Evolutionary conservation across 2,113 vertebrate genomes (phyloP), one percentile per base, ranked within the genome.

Genomic region (Mesocricetus auratus): DNA sequence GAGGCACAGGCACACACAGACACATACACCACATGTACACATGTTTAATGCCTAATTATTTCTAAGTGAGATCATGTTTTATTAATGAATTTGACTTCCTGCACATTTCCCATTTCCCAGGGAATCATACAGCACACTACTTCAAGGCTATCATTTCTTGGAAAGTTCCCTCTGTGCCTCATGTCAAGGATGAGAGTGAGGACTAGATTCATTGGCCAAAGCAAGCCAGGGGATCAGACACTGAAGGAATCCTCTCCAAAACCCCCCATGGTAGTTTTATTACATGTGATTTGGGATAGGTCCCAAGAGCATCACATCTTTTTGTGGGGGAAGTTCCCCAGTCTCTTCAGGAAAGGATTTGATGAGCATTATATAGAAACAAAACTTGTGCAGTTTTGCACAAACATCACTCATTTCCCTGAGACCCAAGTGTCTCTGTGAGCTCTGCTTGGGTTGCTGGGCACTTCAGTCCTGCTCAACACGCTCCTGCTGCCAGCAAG

Each of bases 11-110:
- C 26, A 66, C 7, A 73, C 64, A 90, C 50, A 2, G 29, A 17
- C 45, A 33, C 74, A 17, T 13, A 53, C 53, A 56, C 53, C 53
- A 56, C 53, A 56, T 13, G 15, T 56, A 13, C 53, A 62, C 19
- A 1, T 12, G 22, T 24, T 88, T 31, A n/a, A 92, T 71, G 89
- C 75, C 62, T 96, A 95, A 96, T 93, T 97, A 75, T 95, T 97
- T 98, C 96, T 74, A 86, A 97, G 64, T 94, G 94, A 97, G 94
- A 95, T 0, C 26, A 64, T 1, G 21, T 42, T 86, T 58, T 47
- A 93, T 53, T 62, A 71, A 96, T 93, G 95, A 78, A 92, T 71
- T 90, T 90, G 85, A 97, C 91, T 96, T 94, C 81, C 87, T 36
- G 5, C 77, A 88, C 62, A 79, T 66, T 86, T 31, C 62, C 56